Evolutionary conservation across 2,113 vertebrate species (phyloP).

Genomic region (Apteryx mantelli): DNA sequence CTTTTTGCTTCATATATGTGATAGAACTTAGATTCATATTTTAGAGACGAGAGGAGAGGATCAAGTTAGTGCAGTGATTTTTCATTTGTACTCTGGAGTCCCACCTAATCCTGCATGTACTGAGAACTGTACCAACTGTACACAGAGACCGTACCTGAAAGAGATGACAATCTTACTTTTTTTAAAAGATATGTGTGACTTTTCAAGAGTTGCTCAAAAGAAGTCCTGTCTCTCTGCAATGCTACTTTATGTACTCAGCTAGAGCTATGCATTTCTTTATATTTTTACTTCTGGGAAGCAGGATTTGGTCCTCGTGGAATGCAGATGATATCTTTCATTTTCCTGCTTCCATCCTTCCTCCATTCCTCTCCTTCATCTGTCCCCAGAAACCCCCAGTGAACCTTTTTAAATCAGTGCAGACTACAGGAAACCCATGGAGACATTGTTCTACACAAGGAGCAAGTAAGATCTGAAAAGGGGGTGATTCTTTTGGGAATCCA

Average conservation of each 20-base stretch:
- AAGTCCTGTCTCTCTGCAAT: not conserved
- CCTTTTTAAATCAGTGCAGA: not conserved
- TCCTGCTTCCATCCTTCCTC: not conserved
- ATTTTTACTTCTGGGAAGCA: not conserved
- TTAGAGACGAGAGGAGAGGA: not conserved
- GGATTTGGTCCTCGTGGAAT: not conserved
- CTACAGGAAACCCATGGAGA: not conserved
- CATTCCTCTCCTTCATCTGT: not conserved
- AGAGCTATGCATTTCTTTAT: not conserved
- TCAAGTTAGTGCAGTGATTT: not conserved
- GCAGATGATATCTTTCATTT: not conserved
- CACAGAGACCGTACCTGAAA: not conserved
- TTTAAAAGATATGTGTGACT: not conserved
- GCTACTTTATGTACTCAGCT: not conserved
- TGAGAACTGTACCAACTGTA: not conserved
- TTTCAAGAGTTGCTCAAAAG: not conserved
- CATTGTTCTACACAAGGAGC: not conserved
- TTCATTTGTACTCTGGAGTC: not conserved
- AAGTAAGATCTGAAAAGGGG: not conserved
- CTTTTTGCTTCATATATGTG: not conserved
- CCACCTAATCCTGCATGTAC: not conserved
- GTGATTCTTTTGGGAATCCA: not conserved
- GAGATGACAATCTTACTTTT: not conserved
- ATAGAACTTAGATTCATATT: not conserved
- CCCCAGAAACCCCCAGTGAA: not conserved